Evolutionary conservation across 2,888 invertebrate genomes (phyloP).

Genomic region (Lepidochrysops patricia): DNA sequence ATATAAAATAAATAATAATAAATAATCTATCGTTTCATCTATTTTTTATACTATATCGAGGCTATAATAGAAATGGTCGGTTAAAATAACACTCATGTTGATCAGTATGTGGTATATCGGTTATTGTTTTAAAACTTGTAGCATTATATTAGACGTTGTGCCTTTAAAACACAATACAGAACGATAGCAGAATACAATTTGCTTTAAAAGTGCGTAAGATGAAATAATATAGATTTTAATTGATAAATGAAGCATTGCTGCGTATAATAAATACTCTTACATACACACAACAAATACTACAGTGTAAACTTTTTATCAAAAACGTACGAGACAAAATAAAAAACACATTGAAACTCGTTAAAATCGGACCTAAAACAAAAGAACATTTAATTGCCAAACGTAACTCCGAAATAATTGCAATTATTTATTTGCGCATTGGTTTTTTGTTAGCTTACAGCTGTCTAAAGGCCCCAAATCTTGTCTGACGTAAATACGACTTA

Average conservation of each 20-base stretch:
- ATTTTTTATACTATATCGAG: background rate
- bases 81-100: slow-evolving; percentile 22
- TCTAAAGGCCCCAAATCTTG: slow-evolving; percentile 46
- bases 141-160: slow-evolving; percentile 31
- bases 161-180: slow-evolving; percentile 41
- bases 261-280: too few species aligned
- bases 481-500: slow-evolving; percentile 63
- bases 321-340: background rate
- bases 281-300: background rate
- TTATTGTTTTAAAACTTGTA: slow-evolving; percentile 53
- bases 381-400: slow-evolving; percentile 1
- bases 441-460: slow-evolving; percentile 47
- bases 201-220: too few species aligned
- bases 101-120: slow-evolving; percentile 58
- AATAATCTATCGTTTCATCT: too few species aligned
- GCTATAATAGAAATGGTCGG: slow-evolving; percentile 6
- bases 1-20: too few species aligned
- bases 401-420: slow-evolving; percentile 26
- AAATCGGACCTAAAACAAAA: background rate
- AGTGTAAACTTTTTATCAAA: background rate
- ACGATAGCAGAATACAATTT: too few species aligned
- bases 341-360: background rate
- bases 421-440: slow-evolving; percentile 44
- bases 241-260: too few species aligned
- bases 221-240: too few species aligned